These are phyloP conservation scores for Kryptolebias ocellatus DNA, from an alignment of 2,797 vertebrate species.

Conservation along the genomic window DNA sequence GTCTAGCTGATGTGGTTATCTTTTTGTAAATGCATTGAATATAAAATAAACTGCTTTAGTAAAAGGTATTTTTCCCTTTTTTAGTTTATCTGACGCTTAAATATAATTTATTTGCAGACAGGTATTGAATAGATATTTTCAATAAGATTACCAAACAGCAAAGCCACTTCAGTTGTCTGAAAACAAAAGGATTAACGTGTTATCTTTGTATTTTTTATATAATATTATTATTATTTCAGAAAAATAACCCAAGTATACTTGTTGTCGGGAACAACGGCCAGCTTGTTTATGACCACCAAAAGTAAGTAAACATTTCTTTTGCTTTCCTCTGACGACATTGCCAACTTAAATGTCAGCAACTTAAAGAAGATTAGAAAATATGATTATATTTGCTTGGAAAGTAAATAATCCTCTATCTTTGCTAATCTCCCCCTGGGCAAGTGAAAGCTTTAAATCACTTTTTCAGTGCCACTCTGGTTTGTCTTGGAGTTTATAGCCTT, in stretches of 20 bases:
- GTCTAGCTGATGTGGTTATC: no score
- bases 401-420: constrained; percentile 78
- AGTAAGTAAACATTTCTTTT: constrained; percentile 85
- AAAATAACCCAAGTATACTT: constrained; percentile 96
- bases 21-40: no score
- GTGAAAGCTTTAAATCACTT: constrained; percentile 79
- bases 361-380: constrained; percentile 81
- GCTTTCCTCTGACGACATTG: constrained; percentile 45
- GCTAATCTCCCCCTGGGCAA: constrained; percentile 68
- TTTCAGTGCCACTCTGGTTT: constrained; percentile 47
- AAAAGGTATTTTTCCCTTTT: not conserved
- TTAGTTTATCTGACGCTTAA: not conserved
- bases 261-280: constrained; percentile 95
- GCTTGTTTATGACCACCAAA: constrained; percentile 94
- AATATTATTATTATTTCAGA: constrained; percentile 78
- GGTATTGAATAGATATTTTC: constrained; percentile 29
- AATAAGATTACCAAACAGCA: constrained; percentile 35
- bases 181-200: constrained; percentile 41
- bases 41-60: no score
- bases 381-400: constrained; percentile 81
- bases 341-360: constrained; percentile 64
- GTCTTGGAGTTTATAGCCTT: constrained; percentile 48
- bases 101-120: constrained; percentile 22
- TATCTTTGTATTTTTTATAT: constrained; percentile 44
- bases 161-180: constrained; percentile 31